Evolutionary conservation across 2,888 invertebrate species (phyloP), one percentile per base, ranked within the genome.

Genomic region (Lutraria lutraria): DNA sequence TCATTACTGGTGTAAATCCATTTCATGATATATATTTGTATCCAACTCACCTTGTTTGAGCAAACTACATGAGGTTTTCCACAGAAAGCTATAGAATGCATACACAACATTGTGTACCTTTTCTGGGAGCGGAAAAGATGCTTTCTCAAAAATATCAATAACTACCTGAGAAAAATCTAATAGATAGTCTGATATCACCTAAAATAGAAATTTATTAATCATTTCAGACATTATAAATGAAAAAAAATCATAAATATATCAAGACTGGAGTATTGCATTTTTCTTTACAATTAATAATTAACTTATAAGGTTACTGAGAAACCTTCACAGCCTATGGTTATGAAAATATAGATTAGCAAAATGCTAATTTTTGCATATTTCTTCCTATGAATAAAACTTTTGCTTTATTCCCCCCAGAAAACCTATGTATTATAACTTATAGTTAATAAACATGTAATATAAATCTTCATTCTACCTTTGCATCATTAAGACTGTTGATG

Each of bases 391-490:
- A 43, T 43, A 43, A 43, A 43, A 43, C 43, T 43, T 43, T 43
- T 43, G 2, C 8, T 43, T 43, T 43, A 4, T 43, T 43, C 43
- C 8, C 43, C 43, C n/a, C n/a, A n/a, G n/a, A n/a, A n/a, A n/a
- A n/a, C n/a, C n/a, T n/a, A n/a, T n/a, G n/a, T n/a, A n/a, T n/a
- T n/a, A n/a, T n/a, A n/a, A n/a, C n/a, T n/a, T n/a, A n/a, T n/a
- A n/a, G n/a, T n/a, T n/a, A n/a, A n/a, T n/a, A n/a, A n/a, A n/a
- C n/a, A n/a, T n/a, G n/a, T n/a, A n/a, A n/a, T n/a, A n/a, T n/a
- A n/a, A n/a, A n/a, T n/a, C n/a, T n/a, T n/a, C n/a, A n/a, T 68
- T 68, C 0, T 82, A 88, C 88, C 81, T 85, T 52, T 8, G 8
- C 80, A 29, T 88, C 84, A 52, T 60, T 63, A 10, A 85, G 34